Base-by-base conservation (phyloP, 2,888 invertebrate genomes). In the Apamea monoglypha region DNA sequence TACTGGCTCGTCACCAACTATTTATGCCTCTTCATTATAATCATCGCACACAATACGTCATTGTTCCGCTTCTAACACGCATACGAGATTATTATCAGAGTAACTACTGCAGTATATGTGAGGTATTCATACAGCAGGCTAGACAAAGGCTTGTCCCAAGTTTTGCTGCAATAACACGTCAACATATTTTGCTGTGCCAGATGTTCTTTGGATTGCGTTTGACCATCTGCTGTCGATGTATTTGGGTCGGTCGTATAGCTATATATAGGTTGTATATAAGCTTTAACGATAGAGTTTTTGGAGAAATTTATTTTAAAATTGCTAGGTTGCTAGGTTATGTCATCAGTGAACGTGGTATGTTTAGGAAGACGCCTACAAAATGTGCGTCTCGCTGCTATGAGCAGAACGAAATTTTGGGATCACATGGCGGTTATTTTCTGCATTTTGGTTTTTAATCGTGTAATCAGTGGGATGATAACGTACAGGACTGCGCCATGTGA, bases 11-110 rank as follows among this genome's bases (percentile, higher is more conserved):
- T 66, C 40, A 79, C 80, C 84, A 87, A 84, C 59, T 75, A 76
- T 87, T 80, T 76, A 67, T 87, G 79, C 77, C 79, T 79, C 74
- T 77, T 50, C 61, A 86, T 76, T 56, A 16, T 68, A 47, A 53
- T 70, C 40, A 61, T 64, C 32, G 63, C 71, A 74, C 61, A 74
- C 76, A 87, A 80, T 86, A 76, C 71, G 76, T 80, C 56, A 85
- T 86, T 76, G 69, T 86, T 73, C 29, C 29, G 21, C 16, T 74
- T 63, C 73, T 66, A 74, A 70, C 50, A 67, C 3, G 70, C 78
- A 82, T 84, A 29, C 70, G 18, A 67, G 66, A 82, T 76, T 72
- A 36, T 44, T 21, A 69, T 74, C 50, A 36, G 40, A 72, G 10
- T 56, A n/a, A 40, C n/a, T 50, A 36, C 16, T 36, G 61, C 44